Evolutionary conservation across 2,113 vertebrate genomes (phyloP).

Genomic region (Thymallus thymallus): DNA sequence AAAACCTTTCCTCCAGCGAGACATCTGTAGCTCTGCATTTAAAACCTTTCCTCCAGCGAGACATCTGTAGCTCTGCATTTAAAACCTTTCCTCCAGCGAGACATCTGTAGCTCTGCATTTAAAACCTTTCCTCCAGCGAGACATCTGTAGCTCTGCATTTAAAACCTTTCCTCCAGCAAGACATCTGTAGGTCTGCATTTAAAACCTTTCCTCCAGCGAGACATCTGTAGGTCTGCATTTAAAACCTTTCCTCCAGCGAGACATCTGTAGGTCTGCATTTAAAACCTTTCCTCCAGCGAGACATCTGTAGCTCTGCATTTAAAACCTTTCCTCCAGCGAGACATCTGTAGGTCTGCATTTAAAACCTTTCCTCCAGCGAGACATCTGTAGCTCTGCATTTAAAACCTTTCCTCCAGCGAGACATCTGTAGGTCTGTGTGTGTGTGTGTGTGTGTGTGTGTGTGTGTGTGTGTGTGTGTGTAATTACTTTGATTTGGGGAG

Average conservation of each 20-base stretch:
- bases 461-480: slow-evolving; percentile 28
- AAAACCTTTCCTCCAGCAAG: slow-evolving; percentile 11
- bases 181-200: slow-evolving; percentile 41
- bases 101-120: slow-evolving; percentile 41
- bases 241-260: slow-evolving; percentile 12
- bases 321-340: slow-evolving; percentile 12
- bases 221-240: slow-evolving; percentile 41
- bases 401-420: slow-evolving; percentile 12
- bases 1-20: slow-evolving; percentile 12
- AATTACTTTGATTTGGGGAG: slow-evolving; percentile 36
- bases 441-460: too few relatives aligned
- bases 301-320: slow-evolving; percentile 41
- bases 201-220: slow-evolving; percentile 12
- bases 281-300: slow-evolving; percentile 12
- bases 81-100: slow-evolving; percentile 12
- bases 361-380: slow-evolving; percentile 12
- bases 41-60: slow-evolving; percentile 12
- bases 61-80: slow-evolving; percentile 41
- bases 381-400: slow-evolving; percentile 41
- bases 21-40: slow-evolving; percentile 41
- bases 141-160: slow-evolving; percentile 41
- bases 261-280: slow-evolving; percentile 41
- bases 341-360: slow-evolving; percentile 41
- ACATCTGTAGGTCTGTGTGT: slow-evolving; percentile 41
- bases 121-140: slow-evolving; percentile 12